Percentiles rank a stretch among this genome's conserved stretches.
Evolutionary conservation across 1,140 invertebrate genomes (phyloP).

Genomic region (Fopius arisanus): DNA sequence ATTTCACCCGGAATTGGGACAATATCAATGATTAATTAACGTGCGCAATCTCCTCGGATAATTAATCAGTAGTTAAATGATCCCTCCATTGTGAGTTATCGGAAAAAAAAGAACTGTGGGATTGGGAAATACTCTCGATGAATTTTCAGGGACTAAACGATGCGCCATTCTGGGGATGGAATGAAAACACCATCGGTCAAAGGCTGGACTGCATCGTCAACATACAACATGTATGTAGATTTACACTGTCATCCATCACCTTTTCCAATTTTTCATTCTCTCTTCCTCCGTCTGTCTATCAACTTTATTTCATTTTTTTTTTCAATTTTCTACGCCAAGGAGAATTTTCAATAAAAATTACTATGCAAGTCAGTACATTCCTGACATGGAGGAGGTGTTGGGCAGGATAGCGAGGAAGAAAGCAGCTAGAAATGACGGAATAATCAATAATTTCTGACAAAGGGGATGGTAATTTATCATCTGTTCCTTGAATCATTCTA

Average conservation of each 20-base stretch:
- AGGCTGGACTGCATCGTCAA: neutral
- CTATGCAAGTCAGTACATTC: neutral
- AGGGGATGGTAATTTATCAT: neutral
- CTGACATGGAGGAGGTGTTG: neutral
- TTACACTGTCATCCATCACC: slow-evolving; percentile 15
- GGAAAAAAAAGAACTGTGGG: too few species aligned
- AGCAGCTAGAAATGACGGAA: neutral
- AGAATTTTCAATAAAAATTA: neutral
- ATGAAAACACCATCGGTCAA: slow-evolving; percentile 18
- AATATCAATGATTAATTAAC: too few species aligned
- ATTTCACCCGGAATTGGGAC: too few species aligned
- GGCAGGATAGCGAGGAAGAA: neutral
- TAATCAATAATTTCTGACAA: neutral
- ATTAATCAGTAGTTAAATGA: too few species aligned
- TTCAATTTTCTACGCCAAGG: neutral
- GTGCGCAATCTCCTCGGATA: too few species aligned
- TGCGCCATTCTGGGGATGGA: neutral
- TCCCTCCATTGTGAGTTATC: too few species aligned
- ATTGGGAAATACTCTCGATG: too few species aligned
- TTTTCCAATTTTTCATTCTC: neutral
- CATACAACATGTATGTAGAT: neutral
- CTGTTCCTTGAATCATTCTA: too few species aligned
- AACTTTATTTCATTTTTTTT: too few species aligned
- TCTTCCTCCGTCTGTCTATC: too few species aligned
- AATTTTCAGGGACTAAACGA: too few species aligned